These are phyloP conservation scores for Scomber scombrus DNA, from an alignment of 2,113 vertebrate species.

Conservation along the genomic window DNA sequence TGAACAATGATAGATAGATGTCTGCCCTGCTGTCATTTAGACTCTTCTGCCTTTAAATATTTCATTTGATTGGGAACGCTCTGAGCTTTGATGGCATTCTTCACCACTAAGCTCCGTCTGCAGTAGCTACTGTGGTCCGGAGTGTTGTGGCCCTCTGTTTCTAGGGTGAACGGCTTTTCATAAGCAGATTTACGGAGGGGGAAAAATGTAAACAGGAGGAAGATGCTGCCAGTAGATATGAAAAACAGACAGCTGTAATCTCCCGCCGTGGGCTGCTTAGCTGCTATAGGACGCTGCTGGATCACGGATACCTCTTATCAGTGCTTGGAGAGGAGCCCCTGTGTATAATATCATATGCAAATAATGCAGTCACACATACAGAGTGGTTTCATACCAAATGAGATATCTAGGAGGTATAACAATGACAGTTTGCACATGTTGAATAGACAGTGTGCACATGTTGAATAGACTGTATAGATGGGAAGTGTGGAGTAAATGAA, in stretches of 20 bases:
- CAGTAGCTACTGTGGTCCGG: constrained; percentile 23
- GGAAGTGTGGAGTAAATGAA: neutral
- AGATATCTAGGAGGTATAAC: neutral
- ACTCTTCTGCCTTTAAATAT: constrained; percentile 31
- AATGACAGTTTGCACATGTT: neutral
- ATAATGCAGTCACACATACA: constrained; percentile 16
- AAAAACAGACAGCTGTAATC: constrained; percentile 78
- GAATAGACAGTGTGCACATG: neutral
- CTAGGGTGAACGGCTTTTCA: constrained; percentile 59
- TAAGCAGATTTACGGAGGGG: constrained; percentile 67
- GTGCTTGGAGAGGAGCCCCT: constrained; percentile 14
- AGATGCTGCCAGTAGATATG: constrained; percentile 78
- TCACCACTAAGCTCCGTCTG: constrained; percentile 28
- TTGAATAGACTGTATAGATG: neutral
- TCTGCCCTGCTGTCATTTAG: neutral
- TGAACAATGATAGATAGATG: neutral
- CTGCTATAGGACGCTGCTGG: constrained; percentile 53
- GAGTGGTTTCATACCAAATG: constrained; percentile 20
- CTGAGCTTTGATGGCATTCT: constrained; percentile 12
- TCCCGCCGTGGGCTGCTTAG: constrained; percentile 69
- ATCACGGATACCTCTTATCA: constrained; percentile 72
- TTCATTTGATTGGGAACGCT: constrained; percentile 27
- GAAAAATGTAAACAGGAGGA: constrained; percentile 61
- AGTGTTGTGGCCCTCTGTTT: constrained; percentile 45
- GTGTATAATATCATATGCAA: constrained; percentile 36